Percentiles rank a stretch among this genome's conserved stretches.
phyloP scores from a whole-genome alignment of 2,113 vertebrate genomes.

The Sapajus apella region DNA sequence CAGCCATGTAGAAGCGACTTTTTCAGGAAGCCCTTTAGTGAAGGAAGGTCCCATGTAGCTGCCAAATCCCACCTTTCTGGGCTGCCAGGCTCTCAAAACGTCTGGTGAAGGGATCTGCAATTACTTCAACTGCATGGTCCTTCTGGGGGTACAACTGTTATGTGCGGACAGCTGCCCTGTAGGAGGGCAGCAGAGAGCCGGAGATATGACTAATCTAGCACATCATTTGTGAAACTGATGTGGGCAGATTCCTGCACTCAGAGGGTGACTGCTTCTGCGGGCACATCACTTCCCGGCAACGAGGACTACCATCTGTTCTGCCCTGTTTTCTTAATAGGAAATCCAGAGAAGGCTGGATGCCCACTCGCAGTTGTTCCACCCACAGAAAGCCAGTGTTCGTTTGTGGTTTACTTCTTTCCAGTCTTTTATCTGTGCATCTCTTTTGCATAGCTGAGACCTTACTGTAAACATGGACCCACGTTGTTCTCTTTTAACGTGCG shows the following conservation, averaged over 20 bases:
- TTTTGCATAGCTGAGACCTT: background rate
- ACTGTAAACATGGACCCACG: background rate
- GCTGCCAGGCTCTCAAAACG: background rate
- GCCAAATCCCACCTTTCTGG: background rate
- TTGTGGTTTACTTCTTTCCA: background rate
- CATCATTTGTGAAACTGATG: background rate
- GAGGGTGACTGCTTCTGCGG: background rate
- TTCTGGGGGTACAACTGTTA: background rate
- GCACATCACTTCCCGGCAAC: background rate
- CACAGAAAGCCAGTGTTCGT: background rate
- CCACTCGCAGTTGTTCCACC: background rate
- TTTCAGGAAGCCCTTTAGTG: background rate
- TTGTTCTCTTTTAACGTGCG: background rate
- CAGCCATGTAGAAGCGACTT: background rate
- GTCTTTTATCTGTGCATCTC: background rate
- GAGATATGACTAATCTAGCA: background rate
- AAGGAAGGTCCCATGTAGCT: background rate
- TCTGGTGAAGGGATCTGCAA: background rate
- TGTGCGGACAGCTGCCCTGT: conserved; percentile 27
- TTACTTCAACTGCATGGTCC: background rate
- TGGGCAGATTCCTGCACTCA: background rate
- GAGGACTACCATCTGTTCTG: background rate
- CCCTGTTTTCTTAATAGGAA: background rate
- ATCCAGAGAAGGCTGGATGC: background rate
- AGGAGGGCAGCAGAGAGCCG: background rate